Evolutionary conservation across 2,888 invertebrate genomes (phyloP), one percentile per base, ranked within the genome.

Genomic region (Phasia obesa): DNA sequence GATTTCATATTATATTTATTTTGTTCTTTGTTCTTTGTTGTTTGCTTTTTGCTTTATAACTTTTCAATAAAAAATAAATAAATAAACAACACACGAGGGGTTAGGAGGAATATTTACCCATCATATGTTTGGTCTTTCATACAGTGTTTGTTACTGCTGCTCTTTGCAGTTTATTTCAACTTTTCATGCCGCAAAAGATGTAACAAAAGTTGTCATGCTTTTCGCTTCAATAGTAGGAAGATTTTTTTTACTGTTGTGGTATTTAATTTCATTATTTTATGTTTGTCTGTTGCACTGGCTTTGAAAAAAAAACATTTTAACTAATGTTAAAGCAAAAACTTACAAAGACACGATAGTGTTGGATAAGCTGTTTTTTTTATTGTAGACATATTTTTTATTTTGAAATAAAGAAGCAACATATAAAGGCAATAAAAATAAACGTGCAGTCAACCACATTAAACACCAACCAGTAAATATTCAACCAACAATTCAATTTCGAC

Each of bases 151-250:
- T n/a, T 13, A 15, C 38, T 15, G 15, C 11, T 42, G 15, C 13
- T 42, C 15, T 42, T 4, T 1, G 11, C 15, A 4, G 38, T n/a
- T 42, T 42, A 15, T 42, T 15, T 42, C 38, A 42, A 15, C 38
- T 42, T 42, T 42, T 35, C 11, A 35, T 42, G 38, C 15, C 38
- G 38, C 38, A 3, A 15, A n/a, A 42, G 38, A 42, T 42, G 38
- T 42, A 42, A n/a, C 15, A 13, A 13, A 42, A 0, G 38, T 42
- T 2, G 13, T 42, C 38, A 42, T 11, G 15, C 15, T 42, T 42
- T 42, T 42, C 38, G 35, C 11, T 60, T 49, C 4, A 49, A 60
- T 60, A 25, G 71, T 23, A 71, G 49, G 71, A 71, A 67, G 67
- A 42, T 67, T 67, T 59, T 67, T 42, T 25, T 42, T 13, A n/a